These are phyloP conservation scores for Elephas maximus DNA, from an alignment of 2,113 vertebrate species.

Conservation along the genomic window DNA sequence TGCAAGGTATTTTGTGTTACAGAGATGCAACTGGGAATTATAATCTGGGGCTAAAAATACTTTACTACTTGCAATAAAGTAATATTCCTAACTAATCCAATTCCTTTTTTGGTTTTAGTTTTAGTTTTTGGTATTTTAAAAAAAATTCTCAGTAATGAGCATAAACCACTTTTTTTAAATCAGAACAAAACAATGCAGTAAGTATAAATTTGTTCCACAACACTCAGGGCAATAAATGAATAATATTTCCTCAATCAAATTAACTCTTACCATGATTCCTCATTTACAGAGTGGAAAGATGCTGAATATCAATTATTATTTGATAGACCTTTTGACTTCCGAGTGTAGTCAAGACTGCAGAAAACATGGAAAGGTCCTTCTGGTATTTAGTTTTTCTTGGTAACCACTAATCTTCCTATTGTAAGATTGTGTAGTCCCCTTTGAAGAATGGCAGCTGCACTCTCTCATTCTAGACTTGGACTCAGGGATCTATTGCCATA, in stretches of 20 bases:
- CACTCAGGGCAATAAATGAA: neutral
- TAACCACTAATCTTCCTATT: neutral
- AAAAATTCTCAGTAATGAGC: neutral
- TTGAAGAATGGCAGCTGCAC: neutral
- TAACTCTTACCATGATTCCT: neutral
- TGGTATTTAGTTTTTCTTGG: neutral
- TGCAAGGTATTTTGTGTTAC: neutral
- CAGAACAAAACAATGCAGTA: neutral
- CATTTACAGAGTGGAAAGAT: neutral
- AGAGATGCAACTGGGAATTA: neutral
- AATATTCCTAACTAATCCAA: neutral
- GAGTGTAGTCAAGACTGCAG: neutral
- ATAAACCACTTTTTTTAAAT: neutral
- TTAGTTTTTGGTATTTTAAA: neutral
- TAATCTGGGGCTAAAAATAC: neutral
- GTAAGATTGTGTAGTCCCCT: neutral
- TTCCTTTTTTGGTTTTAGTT: neutral
- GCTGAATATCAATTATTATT: neutral
- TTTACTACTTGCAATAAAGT: neutral
- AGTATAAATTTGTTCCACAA: neutral
- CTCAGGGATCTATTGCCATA: neutral
- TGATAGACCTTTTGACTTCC: neutral
- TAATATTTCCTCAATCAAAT: neutral
- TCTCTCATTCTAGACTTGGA: neutral
- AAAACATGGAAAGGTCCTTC: neutral